Conservation (phyloP, 2,113 vertebrate species). For the Buteo buteo region DNA sequence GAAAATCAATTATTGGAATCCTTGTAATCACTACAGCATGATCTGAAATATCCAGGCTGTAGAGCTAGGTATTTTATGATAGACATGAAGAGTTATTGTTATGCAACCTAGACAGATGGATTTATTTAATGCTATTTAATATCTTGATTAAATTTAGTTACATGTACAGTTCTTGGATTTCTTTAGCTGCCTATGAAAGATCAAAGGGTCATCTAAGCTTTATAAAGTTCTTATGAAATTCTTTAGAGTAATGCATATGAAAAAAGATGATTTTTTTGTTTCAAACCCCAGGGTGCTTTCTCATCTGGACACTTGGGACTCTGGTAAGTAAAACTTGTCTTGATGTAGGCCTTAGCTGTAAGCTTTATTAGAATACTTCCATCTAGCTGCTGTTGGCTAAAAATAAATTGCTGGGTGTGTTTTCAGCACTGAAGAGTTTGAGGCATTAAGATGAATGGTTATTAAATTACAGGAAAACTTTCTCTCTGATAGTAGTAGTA, state of each 20-base stretch:
- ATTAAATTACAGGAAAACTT: neutral
- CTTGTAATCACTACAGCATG: neutral
- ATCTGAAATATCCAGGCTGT: neutral
- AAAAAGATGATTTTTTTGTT: constrained; percentile 1
- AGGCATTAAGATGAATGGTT: neutral
- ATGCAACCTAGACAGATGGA: neutral
- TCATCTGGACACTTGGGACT: constrained; percentile 76
- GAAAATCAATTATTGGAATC: neutral
- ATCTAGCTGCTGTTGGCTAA: neutral
- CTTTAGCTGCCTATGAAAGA: neutral
- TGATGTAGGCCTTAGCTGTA: neutral
- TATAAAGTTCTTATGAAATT: neutral
- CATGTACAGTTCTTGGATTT: neutral
- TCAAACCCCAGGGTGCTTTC: constrained; percentile 81
- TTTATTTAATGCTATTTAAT: neutral
- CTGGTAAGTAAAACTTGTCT: constrained; percentile 76
- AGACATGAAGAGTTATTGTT: neutral
- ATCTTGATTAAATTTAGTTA: neutral
- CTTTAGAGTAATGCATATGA: neutral
- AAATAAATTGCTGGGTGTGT: neutral
- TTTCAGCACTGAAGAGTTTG: neutral
- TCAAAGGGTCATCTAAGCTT: neutral
- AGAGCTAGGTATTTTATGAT: neutral
- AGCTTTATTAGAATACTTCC: neutral
- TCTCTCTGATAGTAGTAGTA: neutral